Evolutionary conservation across 92 coral and sea anemone species (phyloP), one percentile per base, ranked within the genome.

Genomic region (Porites rus): DNA sequence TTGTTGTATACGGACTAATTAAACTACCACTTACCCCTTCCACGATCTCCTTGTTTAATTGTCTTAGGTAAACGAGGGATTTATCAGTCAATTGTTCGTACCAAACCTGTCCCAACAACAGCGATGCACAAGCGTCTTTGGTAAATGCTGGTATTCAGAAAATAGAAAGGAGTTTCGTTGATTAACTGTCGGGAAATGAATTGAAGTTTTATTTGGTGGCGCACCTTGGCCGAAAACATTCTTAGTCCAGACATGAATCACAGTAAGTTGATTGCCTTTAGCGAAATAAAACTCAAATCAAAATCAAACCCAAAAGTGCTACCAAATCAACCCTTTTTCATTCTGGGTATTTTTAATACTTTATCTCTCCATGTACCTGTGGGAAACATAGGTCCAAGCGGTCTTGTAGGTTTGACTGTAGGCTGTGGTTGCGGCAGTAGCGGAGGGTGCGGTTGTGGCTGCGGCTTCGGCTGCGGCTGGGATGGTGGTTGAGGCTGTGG

Each of bases 61-160:
- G 88, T 1, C 50, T 62, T 51, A 82, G 89, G 25, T 89, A 85
- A n/a, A 68, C 38, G 67, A 87, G 69, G 64, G 65, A 72, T 74
- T 83, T 84, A 69, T 93, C 70, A 16, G 76, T 76, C 21, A 96
- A 88, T 59, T 91, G 90, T 7, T 80, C 75, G 82, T 89, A 96
- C 96, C 97, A 96, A 1, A 96, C 98, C 89, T 96, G 99, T 19
- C 88, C 91, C 76, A 96, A 79, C 52, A 90, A 82, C 67, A 96
- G 51, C 0, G 99, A 91, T 0, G 88, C 99, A 72, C 99, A 96
- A 20, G 88, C 90, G 53, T 95, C 95, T 66, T 92, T 95, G 72
- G 95, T 90, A 38, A 91, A 91, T 21, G 88, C 95, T 94, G 43
- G 13, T 24, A 71, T 22, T 18, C 7, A 18, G 52, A 50, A 17